phyloP scores from a whole-genome alignment of 1,140 invertebrate genomes.

The Phortica variegata region DNA sequence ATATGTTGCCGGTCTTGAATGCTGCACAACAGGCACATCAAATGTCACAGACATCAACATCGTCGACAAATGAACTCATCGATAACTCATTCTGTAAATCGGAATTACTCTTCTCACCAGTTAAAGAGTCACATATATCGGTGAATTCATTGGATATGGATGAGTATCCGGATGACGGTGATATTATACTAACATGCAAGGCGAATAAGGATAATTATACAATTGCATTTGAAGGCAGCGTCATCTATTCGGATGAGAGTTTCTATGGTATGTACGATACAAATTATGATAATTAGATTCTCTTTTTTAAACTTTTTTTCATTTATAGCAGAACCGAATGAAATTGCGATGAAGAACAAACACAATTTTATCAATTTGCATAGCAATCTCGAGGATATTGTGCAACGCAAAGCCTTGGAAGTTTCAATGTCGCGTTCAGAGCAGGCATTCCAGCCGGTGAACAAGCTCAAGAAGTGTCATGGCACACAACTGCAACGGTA shows the following conservation, averaged over 20 bases:
- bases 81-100: conserved; percentile 80
- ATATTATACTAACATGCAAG: conserved; percentile 85
- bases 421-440: conserved; percentile 81
- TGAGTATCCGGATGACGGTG: conserved; percentile 67
- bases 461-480: conserved; percentile 68
- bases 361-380: conserved; percentile 56
- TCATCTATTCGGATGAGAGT: conserved; percentile 82
- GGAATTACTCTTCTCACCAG: conserved; percentile 86
- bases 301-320: not conserved
- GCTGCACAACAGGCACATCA: conserved; percentile 58
- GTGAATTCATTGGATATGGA: conserved; percentile 89
- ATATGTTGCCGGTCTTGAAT: conserved; percentile 31
- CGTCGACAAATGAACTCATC: conserved; percentile 49
- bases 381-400: conserved; percentile 54
- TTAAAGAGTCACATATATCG: conserved; percentile 84
- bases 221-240: conserved; percentile 88
- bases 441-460: conserved; percentile 77
- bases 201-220: conserved; percentile 93
- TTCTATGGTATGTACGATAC: conserved; percentile 64
- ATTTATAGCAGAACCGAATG: conserved; percentile 41
- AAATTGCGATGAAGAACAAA: conserved; percentile 40
- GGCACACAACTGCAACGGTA: conserved; percentile 51
- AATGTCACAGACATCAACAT: conserved; percentile 53
- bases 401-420: conserved; percentile 61
- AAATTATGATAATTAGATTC: not conserved